Conservation (phyloP, 2,797 vertebrate genomes). For the Sphenopsis melanotis region DNA sequence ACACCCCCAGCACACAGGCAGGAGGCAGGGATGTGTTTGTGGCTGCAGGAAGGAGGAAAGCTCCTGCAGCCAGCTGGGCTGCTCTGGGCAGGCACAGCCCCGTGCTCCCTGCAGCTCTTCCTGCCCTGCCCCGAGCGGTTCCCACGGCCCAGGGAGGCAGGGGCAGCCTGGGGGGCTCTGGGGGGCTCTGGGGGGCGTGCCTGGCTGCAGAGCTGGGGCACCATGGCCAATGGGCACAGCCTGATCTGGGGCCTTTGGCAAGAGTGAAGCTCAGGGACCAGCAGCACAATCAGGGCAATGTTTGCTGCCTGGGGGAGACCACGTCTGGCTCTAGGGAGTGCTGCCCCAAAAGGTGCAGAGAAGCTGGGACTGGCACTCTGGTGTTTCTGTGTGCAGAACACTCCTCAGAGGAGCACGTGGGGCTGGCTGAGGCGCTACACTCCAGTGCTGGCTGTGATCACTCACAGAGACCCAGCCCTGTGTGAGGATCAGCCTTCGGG, state of each 20-base stretch:
- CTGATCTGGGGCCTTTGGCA: not conserved
- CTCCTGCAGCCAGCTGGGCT: not conserved
- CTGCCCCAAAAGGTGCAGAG: not conserved
- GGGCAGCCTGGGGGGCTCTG: not conserved
- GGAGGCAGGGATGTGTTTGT: not conserved
- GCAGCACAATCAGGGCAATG: not conserved
- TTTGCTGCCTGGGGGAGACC: not conserved
- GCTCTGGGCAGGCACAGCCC: not conserved
- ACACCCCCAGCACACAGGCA: fast-evolving
- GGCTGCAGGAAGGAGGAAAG: not conserved
- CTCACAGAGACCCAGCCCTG: not conserved
- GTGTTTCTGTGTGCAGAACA: not conserved
- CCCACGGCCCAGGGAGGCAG: not conserved
- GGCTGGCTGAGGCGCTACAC: not conserved
- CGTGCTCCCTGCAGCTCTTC: not conserved
- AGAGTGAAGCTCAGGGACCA: not conserved
- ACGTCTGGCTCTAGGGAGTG: fast-evolving
- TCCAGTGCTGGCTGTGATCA: not conserved
- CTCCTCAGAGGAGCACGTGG: not conserved
- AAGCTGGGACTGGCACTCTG: not conserved
- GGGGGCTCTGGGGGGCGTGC: fast-evolving
- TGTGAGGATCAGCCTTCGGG: not conserved
- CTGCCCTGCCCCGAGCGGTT: not conserved
- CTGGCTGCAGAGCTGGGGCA: not conserved
- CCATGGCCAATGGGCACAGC: fast-evolving